Evolutionary conservation across 2,888 invertebrate species (phyloP), one percentile per base, ranked within the genome.

Genomic region (Hecatera dysodea): DNA sequence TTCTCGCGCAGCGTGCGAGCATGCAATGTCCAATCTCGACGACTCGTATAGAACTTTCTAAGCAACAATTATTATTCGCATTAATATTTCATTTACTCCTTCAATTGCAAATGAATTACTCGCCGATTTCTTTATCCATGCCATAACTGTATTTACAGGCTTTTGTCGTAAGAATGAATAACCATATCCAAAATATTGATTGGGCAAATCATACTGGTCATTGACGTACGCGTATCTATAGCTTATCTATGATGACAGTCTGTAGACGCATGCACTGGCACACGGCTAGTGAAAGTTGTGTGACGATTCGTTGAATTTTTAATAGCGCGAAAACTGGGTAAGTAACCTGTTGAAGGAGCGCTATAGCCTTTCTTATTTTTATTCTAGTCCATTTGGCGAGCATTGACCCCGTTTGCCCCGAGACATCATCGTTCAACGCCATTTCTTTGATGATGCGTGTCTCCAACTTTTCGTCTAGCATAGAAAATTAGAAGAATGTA

Each of bases 11-110:
- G 92, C 94, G 93, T 94, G 94, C 94, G 93, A 90, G 93, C 95
- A 95, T 95, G 95, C 95, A 91, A 95, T 93, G 93, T 93, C 92
- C 91, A 92, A 93, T 94, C 93, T 94, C 92, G 90, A 89, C 92
- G 87, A 91, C 89, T 91, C 90, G 90, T 89, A 90, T 92, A 89
- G 91, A 94, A 96, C 96, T 96, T 96, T 96, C 96, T 95, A 96
- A 94, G 94, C 94, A 95, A 94, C 93, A 94, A 95, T 95, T 95
- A 94, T 92, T 92, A 93, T 94, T 93, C 92, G 90, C 95, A 95
- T 95, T 93, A 95, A 95, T 95, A 95, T 95, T 96, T 93, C 91
- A 95, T 95, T 93, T 91, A 88, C 89, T 92, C 89, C 90, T 90
- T 89, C 90, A 88, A 90, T 90, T 83, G 88, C 88, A 85, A 90